Percentiles rank a stretch among this genome's conserved stretches.
These are phyloP conservation scores for Oreochromis spilurus DNA, from an alignment of 2,113 vertebrate species.

Conservation along the genomic window DNA sequence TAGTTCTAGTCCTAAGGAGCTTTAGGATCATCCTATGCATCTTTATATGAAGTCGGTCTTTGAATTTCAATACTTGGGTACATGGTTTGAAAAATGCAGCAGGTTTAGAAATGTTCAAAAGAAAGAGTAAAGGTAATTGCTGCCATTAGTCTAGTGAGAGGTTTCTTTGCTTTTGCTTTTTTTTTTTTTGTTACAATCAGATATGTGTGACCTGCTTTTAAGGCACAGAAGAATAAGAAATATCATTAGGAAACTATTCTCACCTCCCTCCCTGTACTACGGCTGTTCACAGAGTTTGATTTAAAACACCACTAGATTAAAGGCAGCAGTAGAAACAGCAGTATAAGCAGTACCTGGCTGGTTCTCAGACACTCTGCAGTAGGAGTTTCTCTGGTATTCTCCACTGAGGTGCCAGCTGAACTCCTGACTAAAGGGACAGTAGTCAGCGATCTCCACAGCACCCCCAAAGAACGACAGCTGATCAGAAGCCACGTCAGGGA, in stretches of 20 bases:
- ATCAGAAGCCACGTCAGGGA: constrained; percentile 76
- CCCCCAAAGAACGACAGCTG: constrained; percentile 88
- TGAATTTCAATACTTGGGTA: background rate
- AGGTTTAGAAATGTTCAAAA: background rate
- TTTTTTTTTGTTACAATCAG: background rate
- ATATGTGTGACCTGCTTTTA: background rate
- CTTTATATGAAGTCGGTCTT: background rate
- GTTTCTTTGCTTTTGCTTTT: background rate
- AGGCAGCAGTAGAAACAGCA: background rate
- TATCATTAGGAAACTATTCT: background rate
- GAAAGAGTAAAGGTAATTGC: background rate
- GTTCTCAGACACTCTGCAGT: constrained; percentile 87
- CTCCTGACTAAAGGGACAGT: constrained; percentile 95
- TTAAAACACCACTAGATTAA: background rate
- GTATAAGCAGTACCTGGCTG: constrained; percentile 74
- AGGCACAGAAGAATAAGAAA: background rate
- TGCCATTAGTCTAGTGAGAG: background rate
- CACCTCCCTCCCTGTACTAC: background rate
- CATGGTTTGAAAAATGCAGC: background rate
- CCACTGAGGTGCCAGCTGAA: constrained; percentile 96
- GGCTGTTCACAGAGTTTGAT: background rate
- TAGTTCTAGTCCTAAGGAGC: background rate
- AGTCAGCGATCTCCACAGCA: constrained; percentile 96
- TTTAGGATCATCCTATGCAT: background rate
- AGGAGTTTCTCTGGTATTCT: constrained; percentile 92